phyloP scores from a whole-genome alignment of 2,113 vertebrate genomes.

The Pterocles orientalis region DNA sequence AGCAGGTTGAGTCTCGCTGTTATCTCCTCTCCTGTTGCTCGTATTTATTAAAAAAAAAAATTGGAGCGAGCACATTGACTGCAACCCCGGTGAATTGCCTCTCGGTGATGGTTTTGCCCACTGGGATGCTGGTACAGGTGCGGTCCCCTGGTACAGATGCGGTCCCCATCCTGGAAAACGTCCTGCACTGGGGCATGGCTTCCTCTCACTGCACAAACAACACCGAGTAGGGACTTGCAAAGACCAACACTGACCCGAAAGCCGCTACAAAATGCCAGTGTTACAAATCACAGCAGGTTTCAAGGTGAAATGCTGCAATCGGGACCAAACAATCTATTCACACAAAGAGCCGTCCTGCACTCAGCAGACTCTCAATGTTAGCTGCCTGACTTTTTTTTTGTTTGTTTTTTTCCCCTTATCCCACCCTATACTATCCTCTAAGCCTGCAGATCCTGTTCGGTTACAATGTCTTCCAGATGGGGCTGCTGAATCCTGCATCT shows the following conservation, averaged over 20 bases:
- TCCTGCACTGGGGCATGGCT: too few relatives aligned
- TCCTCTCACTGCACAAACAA: constrained; percentile 9
- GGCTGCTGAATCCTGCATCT: constrained; percentile 46
- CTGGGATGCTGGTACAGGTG: not conserved
- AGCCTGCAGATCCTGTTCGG: constrained; percentile 61
- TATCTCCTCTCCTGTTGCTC: not conserved
- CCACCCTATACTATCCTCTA: constrained; percentile 66
- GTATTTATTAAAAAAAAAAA: not conserved
- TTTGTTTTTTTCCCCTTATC: not conserved
- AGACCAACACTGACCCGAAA: constrained; percentile 50
- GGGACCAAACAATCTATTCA: constrained; percentile 2
- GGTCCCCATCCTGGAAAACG: not conserved
- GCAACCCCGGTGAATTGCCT: not conserved
- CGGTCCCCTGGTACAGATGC: not conserved
- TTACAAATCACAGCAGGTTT: constrained; percentile 55
- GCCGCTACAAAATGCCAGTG: constrained; percentile 57
- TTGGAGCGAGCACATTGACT: not conserved
- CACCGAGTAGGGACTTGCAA: constrained; percentile 50
- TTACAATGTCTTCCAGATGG: constrained; percentile 80
- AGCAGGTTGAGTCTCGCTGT: not conserved
- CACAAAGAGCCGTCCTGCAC: constrained; percentile 32
- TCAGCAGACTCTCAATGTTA: constrained; percentile 17
- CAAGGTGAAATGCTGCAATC: constrained; percentile 37
- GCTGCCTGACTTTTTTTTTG: not conserved
- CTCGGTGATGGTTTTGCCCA: not conserved